phyloP scores from a whole-genome alignment of 2,797 vertebrate species.

The Malacoctenus gilli region DNA sequence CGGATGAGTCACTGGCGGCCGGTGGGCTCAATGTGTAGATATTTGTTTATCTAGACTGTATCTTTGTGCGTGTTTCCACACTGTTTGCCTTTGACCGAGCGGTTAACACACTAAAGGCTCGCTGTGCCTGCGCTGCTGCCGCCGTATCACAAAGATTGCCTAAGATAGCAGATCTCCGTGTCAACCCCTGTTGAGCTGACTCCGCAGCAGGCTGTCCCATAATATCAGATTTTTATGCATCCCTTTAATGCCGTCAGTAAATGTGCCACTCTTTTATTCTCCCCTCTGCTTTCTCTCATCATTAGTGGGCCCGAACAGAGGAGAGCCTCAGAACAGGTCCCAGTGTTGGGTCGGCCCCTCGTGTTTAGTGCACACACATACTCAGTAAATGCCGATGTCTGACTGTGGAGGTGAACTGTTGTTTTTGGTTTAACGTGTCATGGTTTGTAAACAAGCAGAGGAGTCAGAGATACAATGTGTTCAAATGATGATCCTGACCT shows the following conservation, averaged over 20 bases:
- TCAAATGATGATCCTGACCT: too few species aligned
- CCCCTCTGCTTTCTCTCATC: slow-evolving; percentile 59
- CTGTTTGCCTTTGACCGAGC: slow-evolving; percentile 21
- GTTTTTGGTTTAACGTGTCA: slow-evolving; percentile 9
- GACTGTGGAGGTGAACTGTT: slow-evolving; percentile 5
- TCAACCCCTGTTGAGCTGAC: slow-evolving; percentile 65
- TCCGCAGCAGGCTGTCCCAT: slow-evolving; percentile 63
- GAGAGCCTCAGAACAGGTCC: slow-evolving; percentile 18
- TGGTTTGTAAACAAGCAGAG: background rate
- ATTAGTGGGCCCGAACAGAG: slow-evolving; percentile 35
- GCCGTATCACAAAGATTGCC: slow-evolving; percentile 50
- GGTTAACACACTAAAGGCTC: slow-evolving; percentile 51
- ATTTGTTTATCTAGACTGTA: slow-evolving; percentile 2
- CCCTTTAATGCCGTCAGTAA: slow-evolving; percentile 65
- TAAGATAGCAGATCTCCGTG: slow-evolving; percentile 60
- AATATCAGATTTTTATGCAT: slow-evolving; percentile 74
- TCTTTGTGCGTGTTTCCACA: slow-evolving; percentile 4
- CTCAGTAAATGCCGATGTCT: slow-evolving; percentile 20
- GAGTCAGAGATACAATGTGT: too few species aligned
- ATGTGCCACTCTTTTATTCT: slow-evolving; percentile 65
- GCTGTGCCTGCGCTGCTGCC: slow-evolving; percentile 30
- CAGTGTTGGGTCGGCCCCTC: slow-evolving; percentile 25
- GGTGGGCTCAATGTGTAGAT: background rate
- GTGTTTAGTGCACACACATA: background rate
- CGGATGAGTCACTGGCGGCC: slow-evolving; percentile 4